A percentile compares a stretch with the other conserved stretches of the same genome.
Evolutionary conservation across 2,888 invertebrate genomes (phyloP).

Genomic region (Philereme transversata): DNA sequence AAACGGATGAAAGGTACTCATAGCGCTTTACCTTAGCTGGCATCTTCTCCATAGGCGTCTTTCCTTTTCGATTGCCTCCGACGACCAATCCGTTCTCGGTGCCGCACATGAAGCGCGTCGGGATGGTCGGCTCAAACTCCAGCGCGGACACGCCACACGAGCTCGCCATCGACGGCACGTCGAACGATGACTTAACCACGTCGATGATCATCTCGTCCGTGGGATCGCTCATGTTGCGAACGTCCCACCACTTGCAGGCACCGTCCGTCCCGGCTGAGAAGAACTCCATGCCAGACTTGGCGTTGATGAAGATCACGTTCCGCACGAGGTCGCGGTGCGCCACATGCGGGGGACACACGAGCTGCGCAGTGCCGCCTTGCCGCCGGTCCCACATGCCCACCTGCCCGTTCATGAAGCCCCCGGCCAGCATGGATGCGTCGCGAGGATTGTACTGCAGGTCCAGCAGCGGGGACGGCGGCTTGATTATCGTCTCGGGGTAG

Average conservation of each 20-base stretch:
- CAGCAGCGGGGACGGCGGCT: constrained; percentile 88
- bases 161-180: constrained; percentile 78
- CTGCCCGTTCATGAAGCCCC: constrained; percentile 88
- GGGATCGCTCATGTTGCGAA: constrained; percentile 85
- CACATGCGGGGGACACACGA: constrained; percentile 88
- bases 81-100: constrained; percentile 87
- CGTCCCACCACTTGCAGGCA: constrained; percentile 92
- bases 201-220: constrained; percentile 87
- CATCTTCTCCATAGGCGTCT: constrained; percentile 86
- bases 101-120: constrained; percentile 89
- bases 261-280: constrained; percentile 97
- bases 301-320: constrained; percentile 93
- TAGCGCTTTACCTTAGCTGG: constrained; percentile 74
- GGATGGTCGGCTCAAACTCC: constrained; percentile 89
- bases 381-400: constrained; percentile 91
- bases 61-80: constrained; percentile 88
- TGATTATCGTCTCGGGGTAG: constrained; percentile 87
- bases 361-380: constrained; percentile 88
- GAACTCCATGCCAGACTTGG: constrained; percentile 96
- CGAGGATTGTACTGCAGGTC: constrained; percentile 94
- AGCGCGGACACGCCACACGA: constrained; percentile 85
- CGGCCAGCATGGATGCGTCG: constrained; percentile 87
- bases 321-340: constrained; percentile 95
- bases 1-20: too few species aligned
- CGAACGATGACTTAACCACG: constrained; percentile 79